Conservation (phyloP, 2,888 invertebrate genomes). For the Caenorhabditis sp. region DNA sequence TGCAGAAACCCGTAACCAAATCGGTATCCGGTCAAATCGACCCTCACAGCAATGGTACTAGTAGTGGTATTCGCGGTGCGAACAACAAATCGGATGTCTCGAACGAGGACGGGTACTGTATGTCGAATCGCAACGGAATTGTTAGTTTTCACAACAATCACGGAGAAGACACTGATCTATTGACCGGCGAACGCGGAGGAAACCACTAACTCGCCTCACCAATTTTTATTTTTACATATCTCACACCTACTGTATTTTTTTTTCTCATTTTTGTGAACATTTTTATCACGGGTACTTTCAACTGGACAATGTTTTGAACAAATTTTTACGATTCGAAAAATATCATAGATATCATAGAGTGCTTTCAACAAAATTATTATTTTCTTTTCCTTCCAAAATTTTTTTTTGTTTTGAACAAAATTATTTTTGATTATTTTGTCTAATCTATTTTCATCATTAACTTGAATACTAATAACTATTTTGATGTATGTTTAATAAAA, state of each 20-base stretch:
- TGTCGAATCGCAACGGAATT: constrained; percentile 6
- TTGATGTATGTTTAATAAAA: too few species aligned
- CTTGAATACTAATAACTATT: too few species aligned
- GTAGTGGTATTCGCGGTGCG: too few species aligned
- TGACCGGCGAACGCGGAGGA: too few species aligned
- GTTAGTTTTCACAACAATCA: neutral
- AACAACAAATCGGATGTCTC: neutral
- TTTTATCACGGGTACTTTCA: neutral
- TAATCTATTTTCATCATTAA: neutral
- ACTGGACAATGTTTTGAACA: neutral
- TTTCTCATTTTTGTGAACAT: neutral
- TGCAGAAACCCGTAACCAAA: neutral
- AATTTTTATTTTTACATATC: constrained; percentile 3
- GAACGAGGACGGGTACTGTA: constrained; percentile 6
- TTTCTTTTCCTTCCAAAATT: neutral
- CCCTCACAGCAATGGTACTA: too few species aligned
- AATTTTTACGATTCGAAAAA: neutral
- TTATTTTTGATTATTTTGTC: neutral
- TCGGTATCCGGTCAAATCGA: neutral
- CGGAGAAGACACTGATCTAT: neutral
- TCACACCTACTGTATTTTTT: too few species aligned
- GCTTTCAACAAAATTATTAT: constrained; percentile 1
- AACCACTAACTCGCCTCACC: too few species aligned
- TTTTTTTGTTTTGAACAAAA: neutral
- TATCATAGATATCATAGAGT: constrained; percentile 5